A percentile compares a stretch with the other conserved stretches of the same genome.
phyloP scores from a whole-genome alignment of 2,888 invertebrate genomes.

The Fragum whitleyi region DNA sequence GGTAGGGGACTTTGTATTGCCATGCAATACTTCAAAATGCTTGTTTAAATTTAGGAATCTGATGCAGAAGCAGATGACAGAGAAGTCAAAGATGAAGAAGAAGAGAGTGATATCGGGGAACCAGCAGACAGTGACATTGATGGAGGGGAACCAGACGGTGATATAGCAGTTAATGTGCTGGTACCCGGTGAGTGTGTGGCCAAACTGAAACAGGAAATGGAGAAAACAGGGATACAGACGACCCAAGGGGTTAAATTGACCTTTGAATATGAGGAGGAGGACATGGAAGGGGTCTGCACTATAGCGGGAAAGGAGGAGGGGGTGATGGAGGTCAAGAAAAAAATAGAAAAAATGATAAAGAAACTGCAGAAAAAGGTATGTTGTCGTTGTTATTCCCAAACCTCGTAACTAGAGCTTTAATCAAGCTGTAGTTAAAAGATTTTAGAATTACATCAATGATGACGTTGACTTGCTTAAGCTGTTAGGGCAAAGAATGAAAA shows the following conservation, averaged over 20 bases:
- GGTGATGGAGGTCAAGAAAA: slow-evolving; percentile 5
- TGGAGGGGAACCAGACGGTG: slow-evolving; percentile 8
- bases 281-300: neutral
- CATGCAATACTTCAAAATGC: no score
- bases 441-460: no score
- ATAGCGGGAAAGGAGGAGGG: neutral
- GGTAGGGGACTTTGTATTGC: no score
- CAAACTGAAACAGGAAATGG: neutral
- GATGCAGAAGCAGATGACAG: neutral
- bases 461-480: no score
- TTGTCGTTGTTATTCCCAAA: no score
- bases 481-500: no score
- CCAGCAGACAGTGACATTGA: neutral
- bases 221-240: neutral
- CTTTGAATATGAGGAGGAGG: neutral
- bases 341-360: slow-evolving; percentile 7
- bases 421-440: no score
- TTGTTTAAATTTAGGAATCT: no score
- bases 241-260: neutral
- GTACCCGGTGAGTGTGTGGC: slow-evolving; percentile 3
- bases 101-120: neutral
- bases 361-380: neutral
- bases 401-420: no score
- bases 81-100: neutral
- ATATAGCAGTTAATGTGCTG: neutral